phyloP scores from a whole-genome alignment of 2,113 vertebrate species.

The Lepidothrix coronata region DNA sequence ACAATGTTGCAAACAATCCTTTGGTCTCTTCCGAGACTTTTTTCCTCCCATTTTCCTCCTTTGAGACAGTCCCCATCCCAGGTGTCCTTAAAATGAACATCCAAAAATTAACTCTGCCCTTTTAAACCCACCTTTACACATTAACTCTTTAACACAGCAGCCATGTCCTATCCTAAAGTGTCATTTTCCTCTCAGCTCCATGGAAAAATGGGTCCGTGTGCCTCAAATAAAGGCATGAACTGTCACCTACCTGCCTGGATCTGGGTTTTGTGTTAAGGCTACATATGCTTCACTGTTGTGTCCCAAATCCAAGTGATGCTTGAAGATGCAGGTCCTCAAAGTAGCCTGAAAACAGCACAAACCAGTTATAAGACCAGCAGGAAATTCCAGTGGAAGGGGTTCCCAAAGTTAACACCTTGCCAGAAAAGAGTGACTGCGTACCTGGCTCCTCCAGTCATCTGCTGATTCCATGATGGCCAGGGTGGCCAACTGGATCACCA shows the following conservation, averaged over 20 bases:
- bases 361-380: background rate
- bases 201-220: fast-evolving
- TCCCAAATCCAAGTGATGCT: conserved; percentile 93
- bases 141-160: background rate
- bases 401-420: background rate
- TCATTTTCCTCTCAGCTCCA: background rate
- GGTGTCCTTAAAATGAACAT: background rate
- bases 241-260: conserved; percentile 90
- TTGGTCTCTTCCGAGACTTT: background rate
- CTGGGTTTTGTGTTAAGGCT: conserved; percentile 91
- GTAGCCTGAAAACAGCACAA: conserved; percentile 80
- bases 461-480: conserved; percentile 85
- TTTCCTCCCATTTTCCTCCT: background rate
- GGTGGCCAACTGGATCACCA: conserved; percentile 88
- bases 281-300: conserved; percentile 93
- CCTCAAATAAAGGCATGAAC: background rate
- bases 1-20: fast-evolving
- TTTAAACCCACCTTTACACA: background rate
- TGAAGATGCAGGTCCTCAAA: conserved; percentile 93
- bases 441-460: conserved; percentile 85
- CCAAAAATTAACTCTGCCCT: background rate
- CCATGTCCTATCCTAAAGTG: fast-evolving
- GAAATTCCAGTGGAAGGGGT: background rate
- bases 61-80: background rate
- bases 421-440: background rate